Evolutionary conservation across 2,888 invertebrate species (phyloP).

Genomic region (Sinhomidia bicolor): DNA sequence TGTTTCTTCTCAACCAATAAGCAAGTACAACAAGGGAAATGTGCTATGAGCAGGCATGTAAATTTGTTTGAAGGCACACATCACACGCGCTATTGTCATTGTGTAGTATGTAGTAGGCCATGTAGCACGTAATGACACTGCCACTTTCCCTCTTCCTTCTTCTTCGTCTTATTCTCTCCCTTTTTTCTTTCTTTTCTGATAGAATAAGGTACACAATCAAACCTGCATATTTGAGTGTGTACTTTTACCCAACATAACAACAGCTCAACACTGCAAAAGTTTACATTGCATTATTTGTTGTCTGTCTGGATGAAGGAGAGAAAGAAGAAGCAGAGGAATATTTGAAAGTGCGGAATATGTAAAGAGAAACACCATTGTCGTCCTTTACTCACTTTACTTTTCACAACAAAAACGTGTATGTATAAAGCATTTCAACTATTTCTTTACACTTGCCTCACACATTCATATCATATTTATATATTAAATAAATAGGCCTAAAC

Average conservation of each 20-base stretch:
- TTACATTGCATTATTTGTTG: neutral
- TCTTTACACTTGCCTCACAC: neutral
- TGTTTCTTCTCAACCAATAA: conserved; percentile 12
- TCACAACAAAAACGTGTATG: neutral
- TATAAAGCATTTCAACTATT: neutral
- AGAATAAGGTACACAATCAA: conserved; percentile 20
- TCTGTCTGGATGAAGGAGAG: no score
- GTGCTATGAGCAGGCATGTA: neutral
- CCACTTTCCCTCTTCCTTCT: no score
- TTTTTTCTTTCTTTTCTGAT: neutral
- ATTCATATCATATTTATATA: neutral
- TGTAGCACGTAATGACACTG: conserved; percentile 33
- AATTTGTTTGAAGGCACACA: conserved; percentile 16
- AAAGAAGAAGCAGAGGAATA: neutral
- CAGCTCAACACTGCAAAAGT: neutral
- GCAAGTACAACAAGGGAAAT: neutral
- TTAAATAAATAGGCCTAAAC: neutral
- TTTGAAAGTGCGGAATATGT: neutral
- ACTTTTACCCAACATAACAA: neutral
- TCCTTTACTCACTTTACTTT: no score
- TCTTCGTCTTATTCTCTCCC: no score
- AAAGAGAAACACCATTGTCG: neutral
- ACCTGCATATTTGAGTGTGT: conserved; percentile 10
- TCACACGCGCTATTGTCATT: conserved; percentile 1
- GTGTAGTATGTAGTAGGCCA: neutral